Evolutionary conservation across 2,888 invertebrate genomes (phyloP).

Genomic region (Sesia apiformis): DNA sequence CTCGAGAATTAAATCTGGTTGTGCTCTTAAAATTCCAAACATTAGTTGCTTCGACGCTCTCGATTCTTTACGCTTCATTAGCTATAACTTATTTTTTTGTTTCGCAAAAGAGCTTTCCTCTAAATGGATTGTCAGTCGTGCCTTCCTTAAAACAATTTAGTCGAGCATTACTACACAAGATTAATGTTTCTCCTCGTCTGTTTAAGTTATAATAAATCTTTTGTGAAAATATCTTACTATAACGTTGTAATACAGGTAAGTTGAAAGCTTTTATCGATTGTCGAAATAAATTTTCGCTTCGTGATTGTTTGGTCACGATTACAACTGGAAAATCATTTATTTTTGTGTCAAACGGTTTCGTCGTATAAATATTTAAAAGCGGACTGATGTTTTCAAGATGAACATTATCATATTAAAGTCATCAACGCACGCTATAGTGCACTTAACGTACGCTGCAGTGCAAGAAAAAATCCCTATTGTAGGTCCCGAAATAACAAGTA

Average conservation of each 20-base stretch:
- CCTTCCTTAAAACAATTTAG: slow-evolving; percentile 47
- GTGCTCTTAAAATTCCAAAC: slow-evolving; percentile 22
- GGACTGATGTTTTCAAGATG: slow-evolving; percentile 3
- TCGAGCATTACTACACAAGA: slow-evolving; percentile 36
- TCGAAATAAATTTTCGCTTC: slow-evolving; percentile 39
- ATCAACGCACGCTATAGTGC: neutral
- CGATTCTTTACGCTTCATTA: slow-evolving; percentile 50
- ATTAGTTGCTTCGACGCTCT: slow-evolving; percentile 31
- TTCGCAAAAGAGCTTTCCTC: slow-evolving; percentile 30
- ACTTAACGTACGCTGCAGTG: neutral
- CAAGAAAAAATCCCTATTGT: neutral
- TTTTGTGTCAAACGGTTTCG: slow-evolving; percentile 10
- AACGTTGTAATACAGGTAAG: slow-evolving; percentile 19
- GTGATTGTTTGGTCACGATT: slow-evolving; percentile 43
- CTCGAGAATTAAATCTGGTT: slow-evolving; percentile 23
- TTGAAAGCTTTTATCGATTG: slow-evolving; percentile 36
- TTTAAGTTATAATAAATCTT: slow-evolving; percentile 48
- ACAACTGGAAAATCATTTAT: slow-evolving; percentile 22
- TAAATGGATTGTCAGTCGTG: slow-evolving; percentile 46
- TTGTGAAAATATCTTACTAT: slow-evolving; percentile 21
- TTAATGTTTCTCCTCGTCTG: slow-evolving; percentile 38
- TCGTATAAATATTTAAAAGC: slow-evolving; percentile 23
- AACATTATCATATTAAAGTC: neutral
- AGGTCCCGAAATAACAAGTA: slow-evolving; percentile 18
- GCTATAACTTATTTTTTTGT: slow-evolving; percentile 40